Evolutionary conservation across 1,140 invertebrate species (phyloP).

Genomic region (Zaprionus capensis): DNA sequence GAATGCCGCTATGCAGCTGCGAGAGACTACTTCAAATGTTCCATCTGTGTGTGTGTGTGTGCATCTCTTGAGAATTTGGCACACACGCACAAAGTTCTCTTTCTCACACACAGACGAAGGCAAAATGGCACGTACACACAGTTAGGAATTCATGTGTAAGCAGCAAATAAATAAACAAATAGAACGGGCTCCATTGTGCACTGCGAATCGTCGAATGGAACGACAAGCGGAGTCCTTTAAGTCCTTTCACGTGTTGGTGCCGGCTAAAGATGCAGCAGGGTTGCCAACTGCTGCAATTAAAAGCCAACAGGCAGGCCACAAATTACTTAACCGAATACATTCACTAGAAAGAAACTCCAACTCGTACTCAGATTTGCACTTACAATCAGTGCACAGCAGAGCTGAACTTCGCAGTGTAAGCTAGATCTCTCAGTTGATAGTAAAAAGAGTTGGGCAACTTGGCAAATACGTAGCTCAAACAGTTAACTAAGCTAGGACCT

Average conservation of each 20-base stretch:
- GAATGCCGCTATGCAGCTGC: not conserved
- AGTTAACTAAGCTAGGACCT: too few species aligned
- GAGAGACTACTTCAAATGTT: not conserved
- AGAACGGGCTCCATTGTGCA: not conserved
- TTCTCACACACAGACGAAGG: conserved; percentile 14
- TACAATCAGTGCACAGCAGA: too few species aligned
- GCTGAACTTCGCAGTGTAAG: not conserved
- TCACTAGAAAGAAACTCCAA: not conserved
- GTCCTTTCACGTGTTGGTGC: not conserved
- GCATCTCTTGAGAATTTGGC: not conserved
- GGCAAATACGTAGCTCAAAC: too few species aligned
- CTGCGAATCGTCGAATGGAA: not conserved
- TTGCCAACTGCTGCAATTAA: conserved; percentile 28
- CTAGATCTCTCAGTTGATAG: not conserved
- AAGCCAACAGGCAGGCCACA: conserved; percentile 19
- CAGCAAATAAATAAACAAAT: conserved; percentile 5
- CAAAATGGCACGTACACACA: not conserved
- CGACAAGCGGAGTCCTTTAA: not conserved
- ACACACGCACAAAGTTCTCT: conserved; percentile 2
- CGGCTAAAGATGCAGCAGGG: conserved; percentile 8
- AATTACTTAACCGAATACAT: conserved; percentile 8
- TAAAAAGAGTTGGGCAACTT: too few species aligned
- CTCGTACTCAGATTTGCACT: not conserved
- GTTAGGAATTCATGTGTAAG: conserved; percentile 8
- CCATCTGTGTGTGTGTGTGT: not conserved